A percentile compares a stretch with the other conserved stretches of the same genome.
phyloP scores from a whole-genome alignment of 2,113 vertebrate genomes.

The Tragulus kanchil region DNA sequence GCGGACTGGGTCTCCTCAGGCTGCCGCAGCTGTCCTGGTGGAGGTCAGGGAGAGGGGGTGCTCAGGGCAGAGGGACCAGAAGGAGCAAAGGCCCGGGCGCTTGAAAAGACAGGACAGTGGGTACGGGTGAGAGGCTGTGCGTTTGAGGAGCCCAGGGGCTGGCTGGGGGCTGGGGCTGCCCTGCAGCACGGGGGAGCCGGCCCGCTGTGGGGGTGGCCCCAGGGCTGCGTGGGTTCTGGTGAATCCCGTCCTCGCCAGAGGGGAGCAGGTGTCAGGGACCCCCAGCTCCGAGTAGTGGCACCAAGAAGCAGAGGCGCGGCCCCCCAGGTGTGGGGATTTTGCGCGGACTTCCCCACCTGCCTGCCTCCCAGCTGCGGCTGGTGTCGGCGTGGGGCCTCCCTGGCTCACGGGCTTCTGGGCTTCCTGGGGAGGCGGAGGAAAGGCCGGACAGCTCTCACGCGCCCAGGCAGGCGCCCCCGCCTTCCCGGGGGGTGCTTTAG shows the following conservation, averaged over 20 bases:
- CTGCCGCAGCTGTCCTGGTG: background rate
- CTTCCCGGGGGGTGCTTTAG: rapidly evolving
- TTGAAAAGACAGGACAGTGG: background rate
- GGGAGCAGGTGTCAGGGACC: background rate
- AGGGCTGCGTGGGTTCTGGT: background rate
- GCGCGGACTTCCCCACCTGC: background rate
- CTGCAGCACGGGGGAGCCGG: background rate
- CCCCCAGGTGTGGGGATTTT: background rate
- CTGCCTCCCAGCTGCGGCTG: rapidly evolving
- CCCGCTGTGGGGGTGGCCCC: background rate
- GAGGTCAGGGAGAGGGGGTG: too few species aligned
- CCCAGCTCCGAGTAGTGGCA: background rate
- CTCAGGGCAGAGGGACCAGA: background rate
- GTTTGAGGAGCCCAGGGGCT: too few species aligned
- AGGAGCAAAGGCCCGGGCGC: background rate
- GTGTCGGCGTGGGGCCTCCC: background rate
- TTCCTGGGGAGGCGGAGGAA: background rate
- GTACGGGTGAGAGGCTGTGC: rapidly evolving
- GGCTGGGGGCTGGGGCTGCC: background rate
- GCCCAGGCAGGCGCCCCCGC: background rate
- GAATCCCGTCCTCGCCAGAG: background rate
- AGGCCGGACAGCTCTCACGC: rapidly evolving
- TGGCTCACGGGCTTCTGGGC: background rate
- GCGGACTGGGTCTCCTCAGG: rapidly evolving
- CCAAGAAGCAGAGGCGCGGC: too few species aligned